A percentile compares a stretch with the other conserved stretches of the same genome.
Evolutionary conservation across 2,113 vertebrate species (phyloP).

Genomic region (Ochotona curzoniae): DNA sequence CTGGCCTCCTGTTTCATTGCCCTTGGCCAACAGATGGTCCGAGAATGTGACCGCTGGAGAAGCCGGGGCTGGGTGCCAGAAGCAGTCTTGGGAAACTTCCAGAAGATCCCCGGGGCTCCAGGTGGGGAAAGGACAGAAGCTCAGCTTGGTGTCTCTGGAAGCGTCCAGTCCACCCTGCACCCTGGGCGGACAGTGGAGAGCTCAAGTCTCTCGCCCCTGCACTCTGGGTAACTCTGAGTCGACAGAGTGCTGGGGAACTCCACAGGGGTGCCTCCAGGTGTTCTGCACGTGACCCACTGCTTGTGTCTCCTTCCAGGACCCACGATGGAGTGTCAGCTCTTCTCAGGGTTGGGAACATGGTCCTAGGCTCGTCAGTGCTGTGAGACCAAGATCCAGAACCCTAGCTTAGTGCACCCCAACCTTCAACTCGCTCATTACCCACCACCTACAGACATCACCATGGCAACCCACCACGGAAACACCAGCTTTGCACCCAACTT

Average conservation of each 20-base stretch:
- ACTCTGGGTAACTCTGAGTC: background rate
- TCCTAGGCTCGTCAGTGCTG: background rate
- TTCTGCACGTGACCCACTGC: background rate
- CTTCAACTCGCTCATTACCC: background rate
- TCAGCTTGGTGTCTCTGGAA: background rate
- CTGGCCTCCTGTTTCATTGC: background rate
- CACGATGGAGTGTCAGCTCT: background rate
- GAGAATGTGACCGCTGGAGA: background rate
- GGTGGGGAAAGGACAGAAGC: background rate
- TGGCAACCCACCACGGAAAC: slow-evolving; percentile 74
- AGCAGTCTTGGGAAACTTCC: background rate
- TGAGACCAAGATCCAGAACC: background rate
- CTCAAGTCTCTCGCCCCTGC: background rate
- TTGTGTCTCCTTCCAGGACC: slow-evolving; percentile 67
- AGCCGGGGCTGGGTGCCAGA: background rate
- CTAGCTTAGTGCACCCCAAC: background rate
- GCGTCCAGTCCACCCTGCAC: background rate
- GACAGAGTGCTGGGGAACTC: background rate
- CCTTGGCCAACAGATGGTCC: background rate
- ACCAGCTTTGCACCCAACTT: slow-evolving; percentile 82
- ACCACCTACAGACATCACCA: slow-evolving; percentile 62
- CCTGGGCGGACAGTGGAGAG: background rate
- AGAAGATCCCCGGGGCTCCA: background rate
- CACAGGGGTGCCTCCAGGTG: background rate
- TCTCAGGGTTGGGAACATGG: background rate